These are phyloP conservation scores for Petrocephalus sullivani DNA, from an alignment of 2,797 vertebrate genomes.

Conservation along the genomic window DNA sequence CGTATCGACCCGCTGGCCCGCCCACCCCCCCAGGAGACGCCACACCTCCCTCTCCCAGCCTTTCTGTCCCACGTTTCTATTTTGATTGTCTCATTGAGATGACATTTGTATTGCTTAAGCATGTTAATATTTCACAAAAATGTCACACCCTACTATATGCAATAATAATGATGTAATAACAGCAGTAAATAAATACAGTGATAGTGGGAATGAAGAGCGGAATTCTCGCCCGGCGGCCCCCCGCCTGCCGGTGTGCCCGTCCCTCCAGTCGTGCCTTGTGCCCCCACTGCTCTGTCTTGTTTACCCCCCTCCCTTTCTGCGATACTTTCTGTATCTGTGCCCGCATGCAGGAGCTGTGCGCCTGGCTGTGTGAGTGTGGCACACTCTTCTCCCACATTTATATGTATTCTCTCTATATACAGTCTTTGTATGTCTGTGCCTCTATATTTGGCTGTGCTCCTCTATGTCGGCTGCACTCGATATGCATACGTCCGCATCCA, in stretches of 20 bases:
- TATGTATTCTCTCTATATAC: neutral
- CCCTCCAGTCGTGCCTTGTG: neutral
- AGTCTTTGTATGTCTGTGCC: neutral
- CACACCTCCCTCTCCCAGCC: neutral
- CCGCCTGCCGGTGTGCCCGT: neutral
- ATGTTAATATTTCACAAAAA: neutral
- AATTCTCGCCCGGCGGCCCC: neutral
- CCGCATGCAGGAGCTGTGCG: neutral
- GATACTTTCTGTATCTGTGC: neutral
- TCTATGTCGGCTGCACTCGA: neutral
- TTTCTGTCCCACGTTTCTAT: neutral
- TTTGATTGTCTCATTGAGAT: neutral
- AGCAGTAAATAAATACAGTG: neutral
- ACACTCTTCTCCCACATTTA: neutral
- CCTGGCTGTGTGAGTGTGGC: neutral
- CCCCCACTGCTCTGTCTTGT: neutral
- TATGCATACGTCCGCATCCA: neutral
- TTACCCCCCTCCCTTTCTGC: neutral
- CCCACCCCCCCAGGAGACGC: neutral
- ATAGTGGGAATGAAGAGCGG: neutral
- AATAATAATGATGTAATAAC: neutral
- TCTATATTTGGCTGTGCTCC: neutral
- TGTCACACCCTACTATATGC: neutral
- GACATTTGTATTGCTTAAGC: neutral
- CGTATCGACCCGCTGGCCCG: neutral